A percentile compares a stretch with the other conserved stretches of the same genome.
phyloP scores from a whole-genome alignment of 2,797 vertebrate species.

The Myioborus miniatus region DNA sequence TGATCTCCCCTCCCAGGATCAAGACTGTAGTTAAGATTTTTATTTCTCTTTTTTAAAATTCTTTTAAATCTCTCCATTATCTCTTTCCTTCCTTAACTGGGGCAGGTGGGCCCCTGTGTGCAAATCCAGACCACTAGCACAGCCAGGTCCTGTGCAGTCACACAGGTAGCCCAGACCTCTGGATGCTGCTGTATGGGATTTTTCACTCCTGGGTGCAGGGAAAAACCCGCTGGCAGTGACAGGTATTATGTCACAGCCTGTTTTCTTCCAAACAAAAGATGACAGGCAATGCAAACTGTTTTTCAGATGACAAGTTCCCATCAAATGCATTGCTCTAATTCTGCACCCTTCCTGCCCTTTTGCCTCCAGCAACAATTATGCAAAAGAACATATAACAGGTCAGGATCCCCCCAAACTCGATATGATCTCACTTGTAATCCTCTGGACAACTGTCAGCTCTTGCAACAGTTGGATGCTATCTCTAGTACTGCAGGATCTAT shows the following conservation, averaged over 20 bases:
- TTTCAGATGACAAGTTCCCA: conserved; percentile 69
- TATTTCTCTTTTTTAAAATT: not conserved
- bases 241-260: conserved; percentile 75
- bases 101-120: not conserved
- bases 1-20: not conserved
- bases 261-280: conserved; percentile 76
- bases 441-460: conserved; percentile 77
- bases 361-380: conserved; percentile 74
- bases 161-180: conserved; percentile 51
- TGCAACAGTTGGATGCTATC: conserved; percentile 76
- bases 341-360: conserved; percentile 64
- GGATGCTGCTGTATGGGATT: conserved; percentile 60
- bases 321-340: conserved; percentile 68
- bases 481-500: conserved; percentile 64
- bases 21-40: not conserved
- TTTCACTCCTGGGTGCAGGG: conserved; percentile 73
- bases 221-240: conserved; percentile 76
- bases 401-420: conserved; percentile 72
- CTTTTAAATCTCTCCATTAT: not conserved
- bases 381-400: conserved; percentile 75
- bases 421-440: conserved; percentile 73
- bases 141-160: not conserved
- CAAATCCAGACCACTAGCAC: not conserved
- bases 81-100: not conserved
- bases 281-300: conserved; percentile 75